Evolutionary conservation across 2,797 vertebrate species (phyloP).

Genomic region (Melanotaenia trifasciata): DNA sequence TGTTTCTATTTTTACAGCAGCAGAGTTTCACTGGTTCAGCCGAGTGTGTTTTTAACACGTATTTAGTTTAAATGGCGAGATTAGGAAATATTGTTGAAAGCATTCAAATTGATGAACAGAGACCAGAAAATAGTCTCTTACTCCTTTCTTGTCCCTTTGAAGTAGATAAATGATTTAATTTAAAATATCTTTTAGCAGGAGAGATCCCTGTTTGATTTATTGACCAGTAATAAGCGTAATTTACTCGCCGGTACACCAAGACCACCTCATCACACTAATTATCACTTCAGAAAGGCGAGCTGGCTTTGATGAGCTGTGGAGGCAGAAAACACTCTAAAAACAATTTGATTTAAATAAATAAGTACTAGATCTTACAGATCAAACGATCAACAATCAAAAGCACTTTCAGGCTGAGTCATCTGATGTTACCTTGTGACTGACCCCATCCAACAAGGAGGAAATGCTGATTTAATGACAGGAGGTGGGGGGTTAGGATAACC

Average conservation of each 20-base stretch:
- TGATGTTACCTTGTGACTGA: not conserved
- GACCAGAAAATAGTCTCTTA: not conserved
- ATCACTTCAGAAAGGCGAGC: slow-evolving; percentile 41
- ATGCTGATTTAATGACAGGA: not conserved
- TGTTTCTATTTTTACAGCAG: not conserved
- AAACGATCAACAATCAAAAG: not conserved
- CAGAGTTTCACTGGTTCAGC: not conserved
- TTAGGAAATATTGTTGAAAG: not conserved
- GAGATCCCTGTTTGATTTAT: slow-evolving; percentile 35
- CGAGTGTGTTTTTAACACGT: not conserved
- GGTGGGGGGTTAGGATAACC: not conserved
- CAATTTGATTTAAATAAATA: slow-evolving; percentile 19
- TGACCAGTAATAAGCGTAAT: slow-evolving; percentile 47
- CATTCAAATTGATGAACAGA: not conserved
- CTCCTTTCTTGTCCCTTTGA: slow-evolving; percentile 1
- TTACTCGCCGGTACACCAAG: slow-evolving; percentile 7
- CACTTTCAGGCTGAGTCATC: slow-evolving; percentile 7
- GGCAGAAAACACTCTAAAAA: slow-evolving; percentile 43
- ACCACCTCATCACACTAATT: slow-evolving; percentile 37
- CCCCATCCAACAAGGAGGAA: not conserved
- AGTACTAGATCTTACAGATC: slow-evolving; percentile 8
- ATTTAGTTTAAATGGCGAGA: not conserved
- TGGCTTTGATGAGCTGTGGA: slow-evolving; percentile 42
- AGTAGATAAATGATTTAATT: slow-evolving; percentile 9
- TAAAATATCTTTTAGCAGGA: slow-evolving; percentile 19